These are phyloP conservation scores for Phacellophora camtschatica DNA, from an alignment of 30 jellyfish, hydroid and myxozoan species.

Conservation along the genomic window DNA sequence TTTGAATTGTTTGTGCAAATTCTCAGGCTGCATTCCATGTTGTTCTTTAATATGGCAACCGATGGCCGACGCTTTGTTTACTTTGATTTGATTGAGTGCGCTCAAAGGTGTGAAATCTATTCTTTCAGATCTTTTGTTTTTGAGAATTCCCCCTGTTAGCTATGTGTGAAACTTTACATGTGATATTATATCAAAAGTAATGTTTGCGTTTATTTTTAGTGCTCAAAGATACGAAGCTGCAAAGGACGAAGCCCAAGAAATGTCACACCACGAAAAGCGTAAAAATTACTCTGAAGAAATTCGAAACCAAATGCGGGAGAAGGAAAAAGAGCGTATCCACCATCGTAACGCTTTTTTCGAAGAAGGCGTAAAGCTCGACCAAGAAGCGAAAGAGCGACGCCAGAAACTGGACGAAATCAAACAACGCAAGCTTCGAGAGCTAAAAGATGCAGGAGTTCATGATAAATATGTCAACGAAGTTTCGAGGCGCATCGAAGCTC, in stretches of 20 bases:
- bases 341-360: conserved; percentile 91
- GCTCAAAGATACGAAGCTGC: conserved; percentile 88
- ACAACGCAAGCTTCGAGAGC: conserved; percentile 89
- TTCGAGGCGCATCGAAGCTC: conserved; percentile 96
- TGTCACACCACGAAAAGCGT: conserved; percentile 32
- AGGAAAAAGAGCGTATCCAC: conserved; percentile 84
- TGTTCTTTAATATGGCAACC: neutral
- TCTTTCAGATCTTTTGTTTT: no score
- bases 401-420: conserved; percentile 94
- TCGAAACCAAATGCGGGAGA: conserved; percentile 90
- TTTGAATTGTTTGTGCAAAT: no score
- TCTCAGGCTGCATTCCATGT: neutral
- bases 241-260: conserved; percentile 75
- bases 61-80: neutral
- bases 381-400: conserved; percentile 95
- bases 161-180: no score
- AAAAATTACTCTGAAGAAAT: conserved; percentile 77
- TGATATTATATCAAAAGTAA: neutral
- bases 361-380: conserved; percentile 95
- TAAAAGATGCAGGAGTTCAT: conserved; percentile 97
- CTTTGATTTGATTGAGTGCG: no score
- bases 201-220: conserved; percentile 15
- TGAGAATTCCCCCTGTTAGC: no score
- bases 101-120: no score
- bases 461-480: conserved; percentile 90